Conservation (phyloP, 1,140 invertebrate species). For the Drosophila persimilis region DNA sequence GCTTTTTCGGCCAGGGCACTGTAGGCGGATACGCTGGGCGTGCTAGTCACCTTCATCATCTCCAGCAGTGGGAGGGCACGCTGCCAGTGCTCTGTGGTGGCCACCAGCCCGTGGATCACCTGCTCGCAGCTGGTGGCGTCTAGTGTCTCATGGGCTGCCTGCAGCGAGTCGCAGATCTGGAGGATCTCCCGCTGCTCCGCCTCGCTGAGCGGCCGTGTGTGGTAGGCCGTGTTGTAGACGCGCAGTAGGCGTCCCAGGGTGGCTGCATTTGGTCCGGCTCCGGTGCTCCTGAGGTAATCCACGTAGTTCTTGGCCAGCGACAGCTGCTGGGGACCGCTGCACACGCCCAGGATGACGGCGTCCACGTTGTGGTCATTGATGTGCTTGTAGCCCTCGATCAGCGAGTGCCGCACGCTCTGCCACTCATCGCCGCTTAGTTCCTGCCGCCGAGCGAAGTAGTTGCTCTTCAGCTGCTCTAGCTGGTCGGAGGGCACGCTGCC, state of each 20-base stretch:
- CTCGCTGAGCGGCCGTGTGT: slow-evolving; percentile 78
- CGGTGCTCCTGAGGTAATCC: slow-evolving; percentile 83
- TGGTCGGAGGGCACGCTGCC: slow-evolving; percentile 45
- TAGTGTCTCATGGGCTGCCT: slow-evolving; percentile 84
- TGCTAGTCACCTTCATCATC: slow-evolving; percentile 84
- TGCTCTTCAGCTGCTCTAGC: slow-evolving; percentile 50
- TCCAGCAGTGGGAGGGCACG: slow-evolving; percentile 86
- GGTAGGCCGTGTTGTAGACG: slow-evolving; percentile 83
- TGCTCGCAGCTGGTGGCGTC: slow-evolving; percentile 85
- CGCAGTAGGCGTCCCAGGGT: slow-evolving; percentile 84
- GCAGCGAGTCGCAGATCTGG: slow-evolving; percentile 84
- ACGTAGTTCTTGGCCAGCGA: slow-evolving; percentile 85
- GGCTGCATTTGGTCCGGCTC: slow-evolving; percentile 84
- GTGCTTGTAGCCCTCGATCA: slow-evolving; percentile 53
- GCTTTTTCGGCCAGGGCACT: slow-evolving; percentile 61
- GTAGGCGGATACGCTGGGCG: slow-evolving; percentile 61
- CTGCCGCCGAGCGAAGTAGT: slow-evolving; percentile 39
- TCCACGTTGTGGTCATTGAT: slow-evolving; percentile 85
- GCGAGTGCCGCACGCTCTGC: slow-evolving; percentile 39
- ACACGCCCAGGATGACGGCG: slow-evolving; percentile 84
- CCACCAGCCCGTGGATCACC: slow-evolving; percentile 85
- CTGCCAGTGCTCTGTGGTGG: slow-evolving; percentile 86
- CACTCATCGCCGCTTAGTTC: slow-evolving; percentile 54
- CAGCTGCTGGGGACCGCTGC: slow-evolving; percentile 81
- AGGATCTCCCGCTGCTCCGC: slow-evolving; percentile 85